phyloP scores from a whole-genome alignment of 2,797 vertebrate genomes.

The Coendou prehensilis region DNA sequence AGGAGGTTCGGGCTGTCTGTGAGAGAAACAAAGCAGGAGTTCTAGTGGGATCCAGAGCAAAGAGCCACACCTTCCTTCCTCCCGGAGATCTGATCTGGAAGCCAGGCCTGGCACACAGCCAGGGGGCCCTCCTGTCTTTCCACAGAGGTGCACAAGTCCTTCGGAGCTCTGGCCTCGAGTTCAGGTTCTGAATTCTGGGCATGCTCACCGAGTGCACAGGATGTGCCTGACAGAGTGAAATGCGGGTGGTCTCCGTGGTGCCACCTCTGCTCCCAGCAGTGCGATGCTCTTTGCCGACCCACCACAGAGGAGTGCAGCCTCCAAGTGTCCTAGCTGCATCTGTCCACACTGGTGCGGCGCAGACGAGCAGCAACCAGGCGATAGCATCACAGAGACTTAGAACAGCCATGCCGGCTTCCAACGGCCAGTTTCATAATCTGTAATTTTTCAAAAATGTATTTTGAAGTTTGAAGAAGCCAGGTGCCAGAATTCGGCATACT shows the following conservation, averaged over 20 bases:
- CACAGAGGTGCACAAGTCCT: not conserved
- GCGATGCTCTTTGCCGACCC: not conserved
- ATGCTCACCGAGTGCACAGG: not conserved
- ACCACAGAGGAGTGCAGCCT: not conserved
- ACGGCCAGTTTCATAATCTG: not conserved
- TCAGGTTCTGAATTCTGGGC: not conserved
- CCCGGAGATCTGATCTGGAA: not conserved
- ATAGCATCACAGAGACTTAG: not conserved
- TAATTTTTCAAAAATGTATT: not conserved
- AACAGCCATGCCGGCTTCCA: not conserved
- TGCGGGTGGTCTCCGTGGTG: not conserved
- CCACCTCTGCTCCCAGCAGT: not conserved
- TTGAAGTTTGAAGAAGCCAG: not conserved
- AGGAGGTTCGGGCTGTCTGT: not conserved
- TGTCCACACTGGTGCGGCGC: fast-evolving
- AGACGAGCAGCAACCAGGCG: not conserved
- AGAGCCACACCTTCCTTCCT: not conserved
- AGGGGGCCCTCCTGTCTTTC: not conserved
- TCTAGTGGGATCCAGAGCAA: not conserved
- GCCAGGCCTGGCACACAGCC: not conserved
- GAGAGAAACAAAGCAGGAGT: not conserved
- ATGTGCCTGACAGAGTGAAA: not conserved
- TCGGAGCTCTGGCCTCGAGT: not conserved
- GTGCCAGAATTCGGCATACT: not conserved
- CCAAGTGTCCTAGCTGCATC: not conserved